phyloP scores from a whole-genome alignment of 2,888 invertebrate genomes.

The Mythimna impura region DNA sequence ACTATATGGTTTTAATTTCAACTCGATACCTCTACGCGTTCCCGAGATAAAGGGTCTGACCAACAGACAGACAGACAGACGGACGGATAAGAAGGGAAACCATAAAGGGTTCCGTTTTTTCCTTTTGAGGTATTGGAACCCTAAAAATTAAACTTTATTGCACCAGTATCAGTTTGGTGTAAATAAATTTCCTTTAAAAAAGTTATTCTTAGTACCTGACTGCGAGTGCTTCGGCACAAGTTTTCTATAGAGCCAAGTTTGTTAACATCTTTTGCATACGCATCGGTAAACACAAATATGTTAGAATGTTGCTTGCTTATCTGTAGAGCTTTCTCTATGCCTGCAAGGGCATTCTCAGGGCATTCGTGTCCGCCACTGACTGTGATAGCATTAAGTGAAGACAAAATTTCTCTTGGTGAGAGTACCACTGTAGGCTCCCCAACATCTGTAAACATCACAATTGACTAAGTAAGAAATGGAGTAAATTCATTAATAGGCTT shows the following conservation, averaged over 20 bases:
- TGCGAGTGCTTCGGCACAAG: constrained; percentile 67
- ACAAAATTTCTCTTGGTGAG: constrained; percentile 53
- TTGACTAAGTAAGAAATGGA: not conserved
- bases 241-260: constrained; percentile 60
- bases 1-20: no score
- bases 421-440: constrained; percentile 52
- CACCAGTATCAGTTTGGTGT: no score
- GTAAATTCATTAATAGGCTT: not conserved
- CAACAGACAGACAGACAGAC: no score
- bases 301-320: constrained; percentile 72
- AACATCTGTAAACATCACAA: constrained; percentile 62
- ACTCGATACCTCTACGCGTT: no score
- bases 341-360: constrained; percentile 78
- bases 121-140: no score
- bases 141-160: no score
- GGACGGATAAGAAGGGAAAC: no score
- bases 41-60: no score
- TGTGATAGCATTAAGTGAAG: constrained; percentile 60
- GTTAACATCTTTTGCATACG: constrained; percentile 71
- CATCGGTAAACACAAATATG: constrained; percentile 81
- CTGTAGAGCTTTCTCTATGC: constrained; percentile 74
- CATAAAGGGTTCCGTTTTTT: no score
- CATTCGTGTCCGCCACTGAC: constrained; percentile 71
- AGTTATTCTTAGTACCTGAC: constrained; percentile 63
- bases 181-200: no score